These are phyloP conservation scores for Paramormyrops kingsleyae DNA, from an alignment of 2,113 vertebrate genomes.

Conservation along the genomic window DNA sequence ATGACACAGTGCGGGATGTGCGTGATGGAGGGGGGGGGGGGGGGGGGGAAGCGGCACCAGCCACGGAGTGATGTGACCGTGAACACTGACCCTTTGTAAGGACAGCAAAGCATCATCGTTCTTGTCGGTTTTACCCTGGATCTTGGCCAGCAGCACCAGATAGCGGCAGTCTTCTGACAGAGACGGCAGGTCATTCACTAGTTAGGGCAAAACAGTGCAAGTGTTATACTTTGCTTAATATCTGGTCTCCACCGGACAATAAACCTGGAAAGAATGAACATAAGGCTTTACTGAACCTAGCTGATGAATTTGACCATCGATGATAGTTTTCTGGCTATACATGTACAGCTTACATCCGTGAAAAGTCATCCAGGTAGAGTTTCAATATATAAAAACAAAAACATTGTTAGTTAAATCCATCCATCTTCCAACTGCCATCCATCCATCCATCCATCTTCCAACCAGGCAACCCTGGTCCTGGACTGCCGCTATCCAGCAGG, in stretches of 20 bases:
- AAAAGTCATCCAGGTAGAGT: not conserved
- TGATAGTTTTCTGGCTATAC: not conserved
- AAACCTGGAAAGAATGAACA: not conserved
- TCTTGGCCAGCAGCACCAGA: conserved; percentile 81
- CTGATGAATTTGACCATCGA: not conserved
- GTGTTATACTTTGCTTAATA: not conserved
- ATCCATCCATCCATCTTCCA: too few species aligned
- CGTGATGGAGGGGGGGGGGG: not conserved
- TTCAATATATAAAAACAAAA: not conserved
- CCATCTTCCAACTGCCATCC: not conserved
- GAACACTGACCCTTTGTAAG: conserved; percentile 71
- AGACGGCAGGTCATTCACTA: conserved; percentile 74
- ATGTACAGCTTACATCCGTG: not conserved
- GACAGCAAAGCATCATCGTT: conserved; percentile 72
- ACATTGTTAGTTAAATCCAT: not conserved
- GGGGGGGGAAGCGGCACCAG: not conserved
- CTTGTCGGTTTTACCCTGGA: conserved; percentile 82
- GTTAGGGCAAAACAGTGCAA: conserved; percentile 25
- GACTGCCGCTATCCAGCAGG: not conserved
- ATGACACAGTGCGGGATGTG: not conserved
- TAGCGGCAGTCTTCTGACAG: conserved; percentile 82
- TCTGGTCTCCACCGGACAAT: not conserved
- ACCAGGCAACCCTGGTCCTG: not conserved
- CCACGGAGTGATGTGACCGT: not conserved
- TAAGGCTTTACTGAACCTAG: not conserved